These are phyloP conservation scores for Dendrolimus pini DNA, from an alignment of 2,888 invertebrate genomes.

Conservation along the genomic window DNA sequence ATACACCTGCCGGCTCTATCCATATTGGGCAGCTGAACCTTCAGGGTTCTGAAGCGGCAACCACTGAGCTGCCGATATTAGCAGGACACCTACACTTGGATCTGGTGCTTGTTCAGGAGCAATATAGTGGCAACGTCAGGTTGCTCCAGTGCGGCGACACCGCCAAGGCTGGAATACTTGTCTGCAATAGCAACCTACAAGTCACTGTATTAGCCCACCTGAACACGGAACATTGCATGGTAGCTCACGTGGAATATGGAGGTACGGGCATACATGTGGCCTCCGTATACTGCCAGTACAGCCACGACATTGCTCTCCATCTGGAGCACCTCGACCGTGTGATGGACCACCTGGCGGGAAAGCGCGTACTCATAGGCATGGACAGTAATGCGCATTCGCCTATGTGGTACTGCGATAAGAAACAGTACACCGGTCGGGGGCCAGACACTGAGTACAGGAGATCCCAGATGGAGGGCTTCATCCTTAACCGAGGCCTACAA, in stretches of 20 bases:
- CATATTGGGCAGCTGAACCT: constrained; percentile 19
- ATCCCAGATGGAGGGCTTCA: constrained; percentile 8
- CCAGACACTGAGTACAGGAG: neutral
- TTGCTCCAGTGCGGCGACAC: constrained; percentile 2
- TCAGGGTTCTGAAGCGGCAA: constrained; percentile 12
- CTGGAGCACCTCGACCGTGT: constrained; percentile 10
- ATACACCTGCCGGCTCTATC: too few relatives aligned
- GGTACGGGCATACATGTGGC: constrained; percentile 6
- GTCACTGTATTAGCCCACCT: constrained; percentile 14
- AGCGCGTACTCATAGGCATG: constrained; percentile 10
- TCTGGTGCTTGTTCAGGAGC: constrained; percentile 21
- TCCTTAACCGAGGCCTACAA: constrained; percentile 8
- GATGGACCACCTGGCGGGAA: constrained; percentile 7
- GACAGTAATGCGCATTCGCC: constrained; percentile 21
- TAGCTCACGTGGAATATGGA: neutral
- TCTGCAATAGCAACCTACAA: constrained; percentile 3
- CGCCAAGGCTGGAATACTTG: constrained; percentile 14
- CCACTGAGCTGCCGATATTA: constrained; percentile 12
- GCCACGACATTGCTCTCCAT: constrained; percentile 12
- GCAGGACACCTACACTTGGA: too few relatives aligned
- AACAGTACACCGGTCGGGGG: constrained; percentile 10
- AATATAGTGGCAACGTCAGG: constrained; percentile 8
- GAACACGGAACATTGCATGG: constrained; percentile 9
- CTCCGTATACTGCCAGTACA: constrained; percentile 16
- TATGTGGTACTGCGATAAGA: constrained; percentile 12